Evolutionary conservation across 2,888 invertebrate genomes (phyloP).

Genomic region (Conops quadrifasciatus): DNA sequence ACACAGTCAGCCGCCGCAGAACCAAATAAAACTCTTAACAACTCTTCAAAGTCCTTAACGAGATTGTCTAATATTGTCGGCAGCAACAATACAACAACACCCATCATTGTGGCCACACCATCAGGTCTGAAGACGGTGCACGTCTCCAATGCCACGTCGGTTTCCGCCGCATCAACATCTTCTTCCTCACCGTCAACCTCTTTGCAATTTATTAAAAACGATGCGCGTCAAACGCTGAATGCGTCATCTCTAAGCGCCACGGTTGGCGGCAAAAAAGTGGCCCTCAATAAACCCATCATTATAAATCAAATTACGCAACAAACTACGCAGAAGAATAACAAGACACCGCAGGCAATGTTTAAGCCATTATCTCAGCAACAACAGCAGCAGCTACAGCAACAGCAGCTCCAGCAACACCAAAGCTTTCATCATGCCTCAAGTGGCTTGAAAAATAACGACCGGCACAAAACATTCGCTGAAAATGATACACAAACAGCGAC

Average conservation of each 20-base stretch:
- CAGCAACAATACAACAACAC: conserved; percentile 51
- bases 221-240: conserved; percentile 33
- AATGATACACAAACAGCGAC: conserved; percentile 13
- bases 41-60: conserved; percentile 38
- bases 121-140: conserved; percentile 63
- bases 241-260: conserved; percentile 41
- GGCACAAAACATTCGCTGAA: not conserved
- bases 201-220: conserved; percentile 40
- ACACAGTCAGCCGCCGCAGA: too few species aligned
- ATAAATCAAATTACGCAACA: conserved; percentile 50
- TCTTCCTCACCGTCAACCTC: conserved; percentile 39
- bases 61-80: conserved; percentile 42
- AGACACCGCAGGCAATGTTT: conserved; percentile 25
- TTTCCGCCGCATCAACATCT: too few species aligned
- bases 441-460: conserved; percentile 1
- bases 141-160: conserved; percentile 54
- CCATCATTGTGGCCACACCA: conserved; percentile 61
- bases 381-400: conserved; percentile 22
- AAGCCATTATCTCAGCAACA: conserved; percentile 33
- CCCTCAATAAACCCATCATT: conserved; percentile 58
- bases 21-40: conserved; percentile 36
- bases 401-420: conserved; percentile 29
- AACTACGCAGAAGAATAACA: conserved; percentile 39
- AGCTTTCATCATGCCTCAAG: conserved; percentile 12
- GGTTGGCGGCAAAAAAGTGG: conserved; percentile 51